A percentile compares a stretch with the other conserved stretches of the same genome.
Evolutionary conservation across 2,797 vertebrate genomes (phyloP).

Genomic region (Geotrypetes seraphini): DNA sequence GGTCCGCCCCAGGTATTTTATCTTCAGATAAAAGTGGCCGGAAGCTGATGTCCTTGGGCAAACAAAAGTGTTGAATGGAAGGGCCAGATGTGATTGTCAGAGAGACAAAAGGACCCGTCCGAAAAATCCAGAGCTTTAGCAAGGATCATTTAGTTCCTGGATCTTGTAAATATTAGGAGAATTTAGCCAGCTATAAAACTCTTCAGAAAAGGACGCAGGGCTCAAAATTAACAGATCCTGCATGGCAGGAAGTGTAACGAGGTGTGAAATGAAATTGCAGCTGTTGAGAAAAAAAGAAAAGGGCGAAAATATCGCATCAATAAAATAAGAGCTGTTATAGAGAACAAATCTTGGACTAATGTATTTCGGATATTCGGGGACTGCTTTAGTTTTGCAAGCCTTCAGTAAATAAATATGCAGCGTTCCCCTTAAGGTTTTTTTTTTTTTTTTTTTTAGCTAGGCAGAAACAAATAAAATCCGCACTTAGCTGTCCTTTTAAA

Average conservation of each 20-base stretch:
- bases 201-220: conserved; percentile 35
- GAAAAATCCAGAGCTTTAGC: conserved; percentile 16
- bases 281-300: conserved; percentile 57
- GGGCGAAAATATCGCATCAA: conserved; percentile 29
- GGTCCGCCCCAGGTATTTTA: conserved; percentile 11
- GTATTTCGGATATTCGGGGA: too few species aligned
- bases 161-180: conserved; percentile 69
- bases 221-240: conserved; percentile 64
- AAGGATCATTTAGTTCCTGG: conserved; percentile 64
- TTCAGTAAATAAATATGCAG: too few species aligned
- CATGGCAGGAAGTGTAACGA: conserved; percentile 70
- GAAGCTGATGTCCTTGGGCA: conserved; percentile 40
- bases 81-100: conserved; percentile 51
- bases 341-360: conserved; percentile 3
- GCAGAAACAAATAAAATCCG: too few species aligned
- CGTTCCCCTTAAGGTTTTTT: too few species aligned
- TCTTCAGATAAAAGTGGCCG: conserved; percentile 30
- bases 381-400: too few species aligned
- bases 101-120: conserved; percentile 36
- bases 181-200: conserved; percentile 45
- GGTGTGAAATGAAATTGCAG: conserved; percentile 76
- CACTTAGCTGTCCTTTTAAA: too few species aligned
- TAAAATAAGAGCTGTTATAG: conserved; percentile 33
- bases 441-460: too few species aligned
- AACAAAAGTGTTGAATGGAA: conserved; percentile 39